phyloP scores from a whole-genome alignment of 2,797 vertebrate genomes.

The Enteromius trimaculatus region DNA sequence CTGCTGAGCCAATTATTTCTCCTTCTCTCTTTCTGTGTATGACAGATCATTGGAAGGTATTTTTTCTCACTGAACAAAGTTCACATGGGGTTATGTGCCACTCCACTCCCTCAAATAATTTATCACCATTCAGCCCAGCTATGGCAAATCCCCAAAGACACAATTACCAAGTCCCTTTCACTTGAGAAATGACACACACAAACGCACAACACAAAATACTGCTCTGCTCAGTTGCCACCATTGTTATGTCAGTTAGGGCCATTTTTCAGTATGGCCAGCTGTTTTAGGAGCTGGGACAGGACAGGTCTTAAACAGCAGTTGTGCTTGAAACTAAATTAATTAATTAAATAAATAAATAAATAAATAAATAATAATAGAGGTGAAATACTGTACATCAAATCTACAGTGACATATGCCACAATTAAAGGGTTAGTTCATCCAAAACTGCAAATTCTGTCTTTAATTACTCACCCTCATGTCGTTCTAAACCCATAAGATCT shows the following conservation, averaged over 20 bases:
- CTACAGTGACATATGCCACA: neutral
- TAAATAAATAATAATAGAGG: too few species aligned
- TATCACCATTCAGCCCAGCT: constrained; percentile 72
- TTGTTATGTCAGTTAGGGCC: constrained; percentile 54
- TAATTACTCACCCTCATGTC: too few species aligned
- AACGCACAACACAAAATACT: constrained; percentile 66
- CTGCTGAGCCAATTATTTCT: constrained; percentile 57
- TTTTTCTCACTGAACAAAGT: constrained; percentile 60
- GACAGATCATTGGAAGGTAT: constrained; percentile 51
- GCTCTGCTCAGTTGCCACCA: constrained; percentile 61
- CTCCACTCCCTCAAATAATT: constrained; percentile 69
- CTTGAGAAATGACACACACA: constrained; percentile 55
- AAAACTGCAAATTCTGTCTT: too few species aligned
- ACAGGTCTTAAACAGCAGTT: neutral
- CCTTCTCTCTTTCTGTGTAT: constrained; percentile 1
- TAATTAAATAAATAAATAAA: neutral
- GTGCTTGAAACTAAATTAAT: neutral
- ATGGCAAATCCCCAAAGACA: constrained; percentile 81
- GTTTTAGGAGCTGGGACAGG: constrained; percentile 14
- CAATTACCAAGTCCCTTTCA: constrained; percentile 71
- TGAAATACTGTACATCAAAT: neutral
- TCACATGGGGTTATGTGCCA: constrained; percentile 65
- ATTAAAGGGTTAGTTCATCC: too few species aligned
- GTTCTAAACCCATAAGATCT: too few species aligned
- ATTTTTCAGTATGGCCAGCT: constrained; percentile 39